Base-by-base conservation (phyloP, 2,797 vertebrate genomes). In the Enteromius trimaculatus region DNA sequence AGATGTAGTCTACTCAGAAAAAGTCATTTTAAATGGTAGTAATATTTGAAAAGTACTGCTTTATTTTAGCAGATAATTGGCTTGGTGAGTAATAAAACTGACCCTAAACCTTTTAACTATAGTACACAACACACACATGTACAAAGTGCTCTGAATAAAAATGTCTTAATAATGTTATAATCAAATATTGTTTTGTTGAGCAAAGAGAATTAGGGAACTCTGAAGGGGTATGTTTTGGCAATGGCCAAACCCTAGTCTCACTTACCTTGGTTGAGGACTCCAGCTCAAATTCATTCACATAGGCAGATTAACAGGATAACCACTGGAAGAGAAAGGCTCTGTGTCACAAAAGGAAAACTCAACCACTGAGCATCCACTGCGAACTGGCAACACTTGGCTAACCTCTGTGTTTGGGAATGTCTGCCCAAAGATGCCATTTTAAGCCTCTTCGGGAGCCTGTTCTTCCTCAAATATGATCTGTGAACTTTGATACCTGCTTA, bases 401-500 rank as follows among this genome's bases (percentile, higher is more conserved):
- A 93, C 92, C 92, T 93, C 90, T 64, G 90, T 80, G 85, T 91
- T 77, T n/a, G 29, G 74, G 83, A 81, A 7, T 7, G 64, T 75
- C 84, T 85, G 4, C 42, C 64, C 58, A 39, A 53, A 75, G 31
- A n/a, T 34, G 55, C n/a, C 49, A 23, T 42, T 64, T 39, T 72
- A 34, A 26, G 44, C 74, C 77, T 86, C 75, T 80, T 90, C 29
- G 34, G 16, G 44, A 82, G 26, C 87, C 76, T 85, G 86, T 53
- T 71, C 60, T 76, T 88, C 89, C 87, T 79, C 71, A 84, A 93
- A 87, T 81, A 86, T 55, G 85, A 86, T 81, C 93, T 93, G 92
- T 85, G 89, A 58, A 96, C 87, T 89, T 93, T 95, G 79, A 95
- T 77, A 0, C 90, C 94, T 94, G 58, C 82, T 81, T 51, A 75